Evolutionary conservation across 2,797 vertebrate species (phyloP), one percentile per base, ranked within the genome.

Genomic region (Meda fulgida): DNA sequence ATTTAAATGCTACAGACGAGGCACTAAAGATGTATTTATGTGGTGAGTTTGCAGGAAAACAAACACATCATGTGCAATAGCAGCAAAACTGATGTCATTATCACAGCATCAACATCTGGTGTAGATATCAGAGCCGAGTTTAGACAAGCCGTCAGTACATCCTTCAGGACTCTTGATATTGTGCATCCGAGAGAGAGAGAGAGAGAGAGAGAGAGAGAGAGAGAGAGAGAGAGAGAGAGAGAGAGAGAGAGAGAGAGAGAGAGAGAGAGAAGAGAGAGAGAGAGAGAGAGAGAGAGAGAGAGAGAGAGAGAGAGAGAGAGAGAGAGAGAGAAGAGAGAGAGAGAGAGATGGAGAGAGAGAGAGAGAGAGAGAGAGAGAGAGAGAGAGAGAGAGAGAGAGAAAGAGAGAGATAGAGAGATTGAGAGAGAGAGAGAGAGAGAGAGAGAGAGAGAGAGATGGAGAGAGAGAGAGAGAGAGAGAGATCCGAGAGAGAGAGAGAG

Each of bases 321-420:
- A n/a, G n/a, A n/a, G n/a, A n/a, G n/a, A n/a, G n/a, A n/a, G n/a
- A n/a, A n/a, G n/a, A n/a, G 83, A 87, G 84, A 89, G 91, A 38
- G 38, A 38, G 38, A 38, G 36, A 36, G 2, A 31, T n/a, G n/a
- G 11, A 76, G 21, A 55, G 48, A 55, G 19, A 66, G 19, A 34
- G 31, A 36, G 78, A 76, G 46, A 46, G 11, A 4, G 40, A 88
- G 84, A 89, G 91, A 34, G 34, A 34, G 0, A 4, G 34, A 34
- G 34, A 34, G 34, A 34, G 0, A 38, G 7, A 8, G 38, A 38
- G 36, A 36, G 34, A 34, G 36, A 36, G 36, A 36, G 36, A 38
- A 7, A 38, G 36, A 38, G 36, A 38, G 36, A 66, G 78, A 90
- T 85, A 87, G 83, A 87, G 84, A 89, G 91, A n/a, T n/a, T n/a